A percentile compares a stretch with the other conserved stretches of the same genome.
phyloP scores from a whole-genome alignment of 2,113 vertebrate genomes.

The Salvator merianae region DNA sequence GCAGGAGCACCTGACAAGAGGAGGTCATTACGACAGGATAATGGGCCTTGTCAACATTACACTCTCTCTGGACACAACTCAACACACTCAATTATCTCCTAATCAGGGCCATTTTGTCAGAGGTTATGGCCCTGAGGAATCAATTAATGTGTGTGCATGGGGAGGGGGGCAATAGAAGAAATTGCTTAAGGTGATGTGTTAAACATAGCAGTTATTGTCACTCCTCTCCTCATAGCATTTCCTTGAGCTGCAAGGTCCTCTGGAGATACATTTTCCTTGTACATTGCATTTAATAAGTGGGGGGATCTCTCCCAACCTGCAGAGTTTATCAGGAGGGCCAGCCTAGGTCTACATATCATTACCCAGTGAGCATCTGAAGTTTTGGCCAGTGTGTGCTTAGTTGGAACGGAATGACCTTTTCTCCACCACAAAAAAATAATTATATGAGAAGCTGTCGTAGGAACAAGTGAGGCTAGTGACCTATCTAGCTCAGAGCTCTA shows the following conservation, averaged over 20 bases:
- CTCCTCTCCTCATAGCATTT: rapidly evolving
- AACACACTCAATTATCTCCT: conserved; percentile 79
- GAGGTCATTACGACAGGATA: conserved; percentile 73
- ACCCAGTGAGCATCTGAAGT: background rate
- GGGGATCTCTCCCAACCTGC: too few relatives aligned
- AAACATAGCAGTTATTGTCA: conserved; percentile 44
- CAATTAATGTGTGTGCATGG: conserved; percentile 72
- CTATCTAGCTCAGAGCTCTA: too few relatives aligned
- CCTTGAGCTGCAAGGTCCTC: rapidly evolving
- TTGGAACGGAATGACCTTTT: background rate
- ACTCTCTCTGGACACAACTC: conserved; percentile 71
- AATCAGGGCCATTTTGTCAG: conserved; percentile 78
- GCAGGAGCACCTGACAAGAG: conserved; percentile 72
- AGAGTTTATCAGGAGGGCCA: background rate
- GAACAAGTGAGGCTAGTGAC: too few relatives aligned
- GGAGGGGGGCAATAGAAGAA: conserved; percentile 51
- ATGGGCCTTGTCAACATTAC: conserved; percentile 76
- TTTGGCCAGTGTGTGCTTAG: background rate
- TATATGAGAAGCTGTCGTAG: background rate
- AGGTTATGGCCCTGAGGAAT: conserved; percentile 81
- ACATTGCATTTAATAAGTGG: too few relatives aligned
- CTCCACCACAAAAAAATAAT: background rate
- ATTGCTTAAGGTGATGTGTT: conserved; percentile 66
- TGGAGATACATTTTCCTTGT: background rate
- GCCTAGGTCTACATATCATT: background rate